A percentile compares a stretch with the other conserved stretches of the same genome.
Evolutionary conservation across 2,113 vertebrate species (phyloP).

Genomic region (Oostethus manadensis): DNA sequence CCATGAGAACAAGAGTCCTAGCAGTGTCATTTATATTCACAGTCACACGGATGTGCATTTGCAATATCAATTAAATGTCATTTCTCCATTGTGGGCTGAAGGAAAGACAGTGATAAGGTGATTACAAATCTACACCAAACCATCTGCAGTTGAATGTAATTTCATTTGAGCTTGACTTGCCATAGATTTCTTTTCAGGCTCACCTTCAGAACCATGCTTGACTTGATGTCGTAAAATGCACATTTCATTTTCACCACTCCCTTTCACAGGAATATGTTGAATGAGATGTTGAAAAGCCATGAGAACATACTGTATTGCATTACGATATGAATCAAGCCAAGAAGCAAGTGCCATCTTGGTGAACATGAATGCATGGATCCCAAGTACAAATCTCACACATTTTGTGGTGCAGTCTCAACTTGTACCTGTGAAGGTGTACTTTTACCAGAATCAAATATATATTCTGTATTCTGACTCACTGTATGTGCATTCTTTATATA

Average conservation of each 20-base stretch:
- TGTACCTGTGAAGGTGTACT: slow-evolving; percentile 20
- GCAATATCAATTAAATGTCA: slow-evolving; percentile 62
- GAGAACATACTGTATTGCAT: slow-evolving; percentile 15
- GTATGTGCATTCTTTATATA: too few relatives aligned
- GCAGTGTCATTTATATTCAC: slow-evolving; percentile 66
- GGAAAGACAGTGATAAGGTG: slow-evolving; percentile 6
- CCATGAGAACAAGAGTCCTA: slow-evolving; percentile 67
- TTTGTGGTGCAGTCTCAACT: slow-evolving; percentile 37
- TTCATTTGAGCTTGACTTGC: slow-evolving; percentile 24
- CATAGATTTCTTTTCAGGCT: slow-evolving; percentile 38
- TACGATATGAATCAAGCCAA: slow-evolving; percentile 35
- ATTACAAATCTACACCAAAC: slow-evolving; percentile 31
- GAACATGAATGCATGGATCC: background rate
- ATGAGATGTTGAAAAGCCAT: slow-evolving; percentile 34
- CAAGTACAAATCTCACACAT: slow-evolving; percentile 25
- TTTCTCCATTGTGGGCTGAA: slow-evolving; percentile 48
- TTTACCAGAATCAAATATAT: too few relatives aligned
- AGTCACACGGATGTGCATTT: slow-evolving; percentile 65
- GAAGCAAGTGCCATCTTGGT: slow-evolving; percentile 25
- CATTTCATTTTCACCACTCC: slow-evolving; percentile 25
- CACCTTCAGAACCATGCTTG: slow-evolving; percentile 21
- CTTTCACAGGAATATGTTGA: slow-evolving; percentile 5
- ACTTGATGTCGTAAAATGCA: slow-evolving; percentile 33
- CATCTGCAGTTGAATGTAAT: slow-evolving; percentile 24
- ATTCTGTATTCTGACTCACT: too few relatives aligned